Conservation (phyloP, 2,113 vertebrate genomes). For the Prunella himalayana region DNA sequence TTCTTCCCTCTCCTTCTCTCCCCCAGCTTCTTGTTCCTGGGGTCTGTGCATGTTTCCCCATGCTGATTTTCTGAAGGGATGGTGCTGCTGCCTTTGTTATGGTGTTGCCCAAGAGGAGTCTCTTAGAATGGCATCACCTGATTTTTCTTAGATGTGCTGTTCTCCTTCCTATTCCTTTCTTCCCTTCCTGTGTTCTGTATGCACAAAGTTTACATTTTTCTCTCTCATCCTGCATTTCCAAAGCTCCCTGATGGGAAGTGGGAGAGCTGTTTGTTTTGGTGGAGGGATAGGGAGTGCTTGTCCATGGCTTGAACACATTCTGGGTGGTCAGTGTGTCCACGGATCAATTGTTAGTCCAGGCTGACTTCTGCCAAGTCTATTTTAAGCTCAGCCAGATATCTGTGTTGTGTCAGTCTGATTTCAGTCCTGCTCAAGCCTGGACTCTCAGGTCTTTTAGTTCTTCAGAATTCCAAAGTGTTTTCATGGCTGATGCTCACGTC, state of each 20-base stretch:
- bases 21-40: neutral
- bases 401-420: neutral
- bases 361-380: slow-evolving; percentile 17
- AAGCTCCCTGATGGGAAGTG: neutral
- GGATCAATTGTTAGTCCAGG: neutral
- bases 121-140: neutral
- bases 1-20: neutral
- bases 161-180: neutral
- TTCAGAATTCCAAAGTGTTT: neutral
- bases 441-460: neutral
- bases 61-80: neutral
- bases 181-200: neutral
- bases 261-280: neutral
- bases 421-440: neutral
- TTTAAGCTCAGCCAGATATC: slow-evolving; percentile 15
- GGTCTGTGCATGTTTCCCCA: neutral
- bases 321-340: neutral
- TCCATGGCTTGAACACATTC: neutral
- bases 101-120: neutral
- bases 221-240: neutral
- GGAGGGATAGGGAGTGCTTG: neutral
- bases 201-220: neutral
- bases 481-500: neutral
- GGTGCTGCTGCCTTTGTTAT: neutral
- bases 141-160: neutral